phyloP scores from a whole-genome alignment of 2,113 vertebrate species.

The Bos javanicus region DNA sequence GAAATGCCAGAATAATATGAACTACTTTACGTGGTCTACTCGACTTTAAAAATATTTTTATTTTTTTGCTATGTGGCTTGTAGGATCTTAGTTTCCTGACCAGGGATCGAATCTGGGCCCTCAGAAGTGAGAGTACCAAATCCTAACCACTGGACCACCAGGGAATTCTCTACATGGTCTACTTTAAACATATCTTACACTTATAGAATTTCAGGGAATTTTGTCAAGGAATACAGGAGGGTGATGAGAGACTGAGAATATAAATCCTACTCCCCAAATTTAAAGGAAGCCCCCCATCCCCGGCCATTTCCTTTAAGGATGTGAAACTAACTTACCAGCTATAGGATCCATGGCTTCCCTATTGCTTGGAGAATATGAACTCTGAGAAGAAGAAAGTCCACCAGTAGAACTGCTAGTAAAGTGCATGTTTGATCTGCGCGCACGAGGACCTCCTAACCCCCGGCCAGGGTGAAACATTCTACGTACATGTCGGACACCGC shows the following conservation, averaged over 20 bases:
- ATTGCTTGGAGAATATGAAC: slow-evolving; percentile 99
- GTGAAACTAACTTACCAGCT: slow-evolving; percentile 88
- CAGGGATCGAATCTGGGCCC: not conserved
- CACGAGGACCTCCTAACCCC: slow-evolving; percentile 95
- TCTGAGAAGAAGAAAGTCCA: slow-evolving; percentile 97
- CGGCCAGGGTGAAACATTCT: slow-evolving; percentile 99
- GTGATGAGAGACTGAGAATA: not conserved
- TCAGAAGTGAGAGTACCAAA: not conserved
- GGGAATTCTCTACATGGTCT: not conserved
- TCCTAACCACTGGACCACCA: not conserved
- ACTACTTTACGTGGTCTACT: not conserved
- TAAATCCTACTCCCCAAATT: not conserved
- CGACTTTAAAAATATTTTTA: not conserved
- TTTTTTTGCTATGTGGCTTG: not conserved
- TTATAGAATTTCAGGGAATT: not conserved
- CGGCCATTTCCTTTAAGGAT: not conserved
- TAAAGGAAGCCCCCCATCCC: not conserved
- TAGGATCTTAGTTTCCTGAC: not conserved
- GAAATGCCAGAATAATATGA: not conserved
- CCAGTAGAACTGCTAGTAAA: slow-evolving; percentile 98
- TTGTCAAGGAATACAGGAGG: not conserved
- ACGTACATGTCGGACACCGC: slow-evolving; percentile 98
- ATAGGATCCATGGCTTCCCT: slow-evolving; percentile 99
- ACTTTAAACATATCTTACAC: not conserved
- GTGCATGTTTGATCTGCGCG: slow-evolving; percentile 99